phyloP scores from a whole-genome alignment of 2,888 invertebrate genomes.

The Pecten maximus region DNA sequence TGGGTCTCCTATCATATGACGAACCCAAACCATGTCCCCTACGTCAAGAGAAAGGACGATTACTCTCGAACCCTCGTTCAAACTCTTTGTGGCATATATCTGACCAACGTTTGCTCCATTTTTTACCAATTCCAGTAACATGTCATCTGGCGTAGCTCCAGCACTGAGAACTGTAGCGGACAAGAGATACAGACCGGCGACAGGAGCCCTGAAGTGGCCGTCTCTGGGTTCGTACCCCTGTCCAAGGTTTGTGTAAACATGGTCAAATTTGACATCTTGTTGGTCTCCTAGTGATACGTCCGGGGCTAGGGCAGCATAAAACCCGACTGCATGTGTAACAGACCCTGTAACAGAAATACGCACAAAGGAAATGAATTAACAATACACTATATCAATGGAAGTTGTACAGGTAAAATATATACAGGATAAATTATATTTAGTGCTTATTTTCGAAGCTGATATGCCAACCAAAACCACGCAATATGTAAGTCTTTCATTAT shows the following conservation, averaged over 20 bases:
- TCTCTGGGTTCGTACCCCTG: background rate
- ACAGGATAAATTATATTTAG: no score
- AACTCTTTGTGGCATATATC: background rate
- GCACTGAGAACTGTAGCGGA: background rate
- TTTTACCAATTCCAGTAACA: background rate
- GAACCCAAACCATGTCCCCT: background rate
- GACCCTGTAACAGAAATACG: background rate
- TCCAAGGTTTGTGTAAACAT: background rate
- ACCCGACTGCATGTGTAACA: background rate
- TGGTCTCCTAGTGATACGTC: background rate
- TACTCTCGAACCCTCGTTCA: slow-evolving; percentile 2
- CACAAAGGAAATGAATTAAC: background rate
- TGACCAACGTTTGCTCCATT: background rate
- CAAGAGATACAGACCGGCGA: background rate
- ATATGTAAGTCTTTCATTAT: no score
- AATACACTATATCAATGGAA: no score
- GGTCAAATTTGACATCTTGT: background rate
- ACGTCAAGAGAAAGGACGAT: background rate
- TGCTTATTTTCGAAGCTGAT: no score
- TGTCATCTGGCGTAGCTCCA: background rate
- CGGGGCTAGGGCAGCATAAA: background rate
- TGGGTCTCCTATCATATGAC: background rate
- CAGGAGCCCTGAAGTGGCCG: background rate
- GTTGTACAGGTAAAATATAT: no score
- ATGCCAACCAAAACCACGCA: no score